Conservation (phyloP, 2,888 invertebrate species). For the Nomada flava region DNA sequence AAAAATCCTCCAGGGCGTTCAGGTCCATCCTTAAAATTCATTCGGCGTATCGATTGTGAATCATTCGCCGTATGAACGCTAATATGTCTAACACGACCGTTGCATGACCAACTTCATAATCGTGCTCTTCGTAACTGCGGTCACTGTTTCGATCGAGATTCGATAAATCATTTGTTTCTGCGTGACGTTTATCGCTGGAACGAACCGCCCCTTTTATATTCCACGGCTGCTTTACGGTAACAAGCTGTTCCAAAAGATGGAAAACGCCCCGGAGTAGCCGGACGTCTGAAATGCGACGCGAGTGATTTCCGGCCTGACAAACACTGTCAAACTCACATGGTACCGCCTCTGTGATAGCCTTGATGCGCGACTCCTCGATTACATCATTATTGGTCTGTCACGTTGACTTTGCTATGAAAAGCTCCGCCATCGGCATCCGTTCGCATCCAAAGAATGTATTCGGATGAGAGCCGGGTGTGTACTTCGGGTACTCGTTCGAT, state of each 20-base stretch:
- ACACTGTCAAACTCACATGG: conserved; percentile 44
- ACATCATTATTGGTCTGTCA: conserved; percentile 39
- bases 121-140: neutral
- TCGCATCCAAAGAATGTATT: neutral
- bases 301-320: conserved; percentile 28
- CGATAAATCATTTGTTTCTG: neutral
- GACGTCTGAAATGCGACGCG: conserved; percentile 31
- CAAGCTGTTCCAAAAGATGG: conserved; percentile 1
- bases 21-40: neutral
- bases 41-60: conserved; percentile 1
- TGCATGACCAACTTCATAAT: conserved; percentile 4
- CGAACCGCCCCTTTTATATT: neutral
- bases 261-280: conserved; percentile 13
- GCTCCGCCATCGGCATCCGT: neutral
- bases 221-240: neutral
- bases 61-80: neutral
- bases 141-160: neutral
- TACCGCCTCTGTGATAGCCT: conserved; percentile 34
- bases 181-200: neutral
- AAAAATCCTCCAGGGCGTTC: neutral
- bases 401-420: neutral
- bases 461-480: neutral
- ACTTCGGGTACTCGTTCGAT: neutral
- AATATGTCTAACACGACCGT: neutral
- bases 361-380: conserved; percentile 55